These are phyloP conservation scores for Coracopsis vasa DNA, from an alignment of 2,113 vertebrate species.

Conservation along the genomic window DNA sequence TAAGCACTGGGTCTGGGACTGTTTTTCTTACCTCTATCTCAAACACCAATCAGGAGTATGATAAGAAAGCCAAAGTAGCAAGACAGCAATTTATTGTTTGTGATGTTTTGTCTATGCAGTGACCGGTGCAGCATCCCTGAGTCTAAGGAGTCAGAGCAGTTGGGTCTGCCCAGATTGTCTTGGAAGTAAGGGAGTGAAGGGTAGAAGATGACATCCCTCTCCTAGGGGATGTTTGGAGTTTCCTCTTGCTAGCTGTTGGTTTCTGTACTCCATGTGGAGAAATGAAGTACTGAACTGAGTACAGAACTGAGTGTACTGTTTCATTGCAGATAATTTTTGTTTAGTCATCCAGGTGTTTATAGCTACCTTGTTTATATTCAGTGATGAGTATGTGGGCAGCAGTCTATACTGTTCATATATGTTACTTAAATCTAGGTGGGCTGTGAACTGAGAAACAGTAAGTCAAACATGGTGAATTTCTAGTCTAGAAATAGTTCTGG, in stretches of 20 bases:
- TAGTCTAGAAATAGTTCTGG: neutral
- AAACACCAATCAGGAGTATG: neutral
- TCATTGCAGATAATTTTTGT: neutral
- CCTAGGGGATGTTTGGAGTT: neutral
- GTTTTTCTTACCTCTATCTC: neutral
- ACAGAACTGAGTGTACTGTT: neutral
- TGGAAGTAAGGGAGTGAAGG: neutral
- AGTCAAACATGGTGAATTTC: neutral
- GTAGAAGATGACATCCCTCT: neutral
- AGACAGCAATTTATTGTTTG: neutral
- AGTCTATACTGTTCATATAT: neutral
- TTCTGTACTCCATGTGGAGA: neutral
- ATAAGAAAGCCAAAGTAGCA: neutral
- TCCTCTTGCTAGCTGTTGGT: neutral
- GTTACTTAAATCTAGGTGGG: neutral
- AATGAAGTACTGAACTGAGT: neutral
- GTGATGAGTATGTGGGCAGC: neutral
- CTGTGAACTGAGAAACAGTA: neutral
- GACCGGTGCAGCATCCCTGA: neutral
- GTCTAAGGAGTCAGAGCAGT: neutral
- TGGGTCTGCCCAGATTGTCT: neutral
- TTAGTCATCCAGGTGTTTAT: neutral
- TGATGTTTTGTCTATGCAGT: neutral
- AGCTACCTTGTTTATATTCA: neutral
- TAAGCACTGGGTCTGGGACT: neutral